Evolutionary conservation across 64 coral and sea anemone genomes (phyloP).

Genomic region (Stylophora pistillata): DNA sequence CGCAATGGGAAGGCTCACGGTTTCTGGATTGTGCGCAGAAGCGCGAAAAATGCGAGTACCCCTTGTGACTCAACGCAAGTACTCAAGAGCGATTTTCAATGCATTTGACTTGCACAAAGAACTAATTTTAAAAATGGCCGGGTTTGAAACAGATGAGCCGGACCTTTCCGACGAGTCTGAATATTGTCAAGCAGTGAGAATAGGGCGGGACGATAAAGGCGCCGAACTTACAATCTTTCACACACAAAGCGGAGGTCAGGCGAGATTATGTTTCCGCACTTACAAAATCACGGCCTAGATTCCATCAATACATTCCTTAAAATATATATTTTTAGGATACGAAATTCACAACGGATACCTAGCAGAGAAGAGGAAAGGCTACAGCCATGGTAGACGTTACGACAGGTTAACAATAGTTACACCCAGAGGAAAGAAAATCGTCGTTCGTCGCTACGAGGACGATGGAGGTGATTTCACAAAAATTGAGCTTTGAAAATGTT

Average conservation of each 20-base stretch:
- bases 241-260: not conserved
- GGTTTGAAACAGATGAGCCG: not conserved
- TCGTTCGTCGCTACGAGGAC: conserved; percentile 4
- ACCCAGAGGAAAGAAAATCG: not conserved
- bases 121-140: not conserved
- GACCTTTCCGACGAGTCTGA: not conserved
- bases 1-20: not conserved
- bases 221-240: conserved; percentile 7
- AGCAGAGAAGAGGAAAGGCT: not conserved
- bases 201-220: not conserved
- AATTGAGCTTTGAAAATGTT: not conserved
- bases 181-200: not conserved
- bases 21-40: not conserved
- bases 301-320: not conserved
- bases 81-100: too few relatives aligned
- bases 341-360: not conserved
- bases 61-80: too few relatives aligned
- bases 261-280: not conserved
- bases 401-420: not conserved
- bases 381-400: not conserved
- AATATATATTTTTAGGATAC: not conserved
- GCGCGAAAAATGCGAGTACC: not conserved
- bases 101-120: too few relatives aligned
- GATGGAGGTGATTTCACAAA: not conserved
- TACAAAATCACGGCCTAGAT: not conserved